Base-by-base conservation (phyloP, 2,797 vertebrate species). In the Cyprinella venusta region DNA sequence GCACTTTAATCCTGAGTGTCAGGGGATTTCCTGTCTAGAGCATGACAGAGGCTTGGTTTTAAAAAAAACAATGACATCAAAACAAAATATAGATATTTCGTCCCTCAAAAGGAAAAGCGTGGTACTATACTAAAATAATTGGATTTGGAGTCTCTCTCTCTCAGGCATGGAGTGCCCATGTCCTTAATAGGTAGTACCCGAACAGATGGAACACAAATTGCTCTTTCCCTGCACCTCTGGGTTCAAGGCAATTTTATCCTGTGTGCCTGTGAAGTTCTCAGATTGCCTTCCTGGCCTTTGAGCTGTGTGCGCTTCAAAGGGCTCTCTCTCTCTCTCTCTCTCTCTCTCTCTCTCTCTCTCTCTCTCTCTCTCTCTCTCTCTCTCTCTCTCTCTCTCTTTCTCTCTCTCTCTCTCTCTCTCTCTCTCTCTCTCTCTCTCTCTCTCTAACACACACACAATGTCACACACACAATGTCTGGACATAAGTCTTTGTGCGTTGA, bases 191-290 rank as follows among this genome's bases (percentile, higher is more conserved):
- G 94, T 93, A 92, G 91, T 94, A 93, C 92, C 92, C 92, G 93
- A 94, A 94, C 94, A 95, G 95, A 95, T 94, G 94, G 94, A 93
- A 94, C 93, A 94, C 92, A 95, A 94, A 95, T 94, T 94, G 93
- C 93, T 92, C 93, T 93, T 94, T 83, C 93, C 92, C 93, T 94
- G 93, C 92, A 94, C 94, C 93, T 95, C 92, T 91, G 93, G 93
- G 93, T 94, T 94, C 93, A 93, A 94, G 92, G 93, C 93, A 93
- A 94, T 95, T 94, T 95, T 93, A 77, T 93, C 91, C 92, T 89
- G 88, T 92, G 91, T 76, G 92, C 91, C 91, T 95, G 92, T 94
- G 93, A 94, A 94, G 92, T 93, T 92, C 93, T 93, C 90, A 88
- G 93, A 94, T 94, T 93, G 93, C 92, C 93, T 94, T 90, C 91